Evolutionary conservation across 2,797 vertebrate species (phyloP), one percentile per base, ranked within the genome.

Genomic region (Coccyzus lansbergi): DNA sequence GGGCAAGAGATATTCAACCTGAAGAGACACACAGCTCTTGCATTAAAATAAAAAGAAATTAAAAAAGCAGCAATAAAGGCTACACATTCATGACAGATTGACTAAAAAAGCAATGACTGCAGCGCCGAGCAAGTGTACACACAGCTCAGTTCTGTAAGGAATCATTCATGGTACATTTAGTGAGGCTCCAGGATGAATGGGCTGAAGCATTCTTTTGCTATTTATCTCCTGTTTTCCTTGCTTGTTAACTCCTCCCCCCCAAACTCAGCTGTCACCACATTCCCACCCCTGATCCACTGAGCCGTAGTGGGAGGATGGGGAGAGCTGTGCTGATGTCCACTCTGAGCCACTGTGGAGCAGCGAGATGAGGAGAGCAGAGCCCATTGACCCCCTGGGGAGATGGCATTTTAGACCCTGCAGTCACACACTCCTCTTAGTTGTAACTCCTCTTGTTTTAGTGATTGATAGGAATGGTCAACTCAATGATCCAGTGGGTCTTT

Each of bases 81-180:
- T 29, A 2, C 0, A 20, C 69, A 36, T 24, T 82, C 51, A 22
- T 38, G 83, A 65, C 42, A 17, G 29, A 84, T 71, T 75, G 71
- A 76, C 62, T 80, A 21, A 52, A 49, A 77, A 6, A 51, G 3
- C 6, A 63, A 46, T 78, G 58, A 12, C 82, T 3, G 42, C 7
- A 4, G 92, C 68, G 75, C 58, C 58, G 38, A 81, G 58, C 80
- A 56, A 83, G 71, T 36, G 67, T 64, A 55, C 77, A 46, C 15
- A 79, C 87, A 65, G 64, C 86, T 74, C 79, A 44, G 15, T 76
- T 55, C 59, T 7, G 2, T 48, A 29, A 62, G 85, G 90, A 74
- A 83, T 74, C 94, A 56, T 74, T 88, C 93, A 59, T 33, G 94
- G 79, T 24, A 56, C 90, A 36, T 40, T 85, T 74, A 93, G 82